Evolutionary conservation across 2,888 invertebrate species (phyloP), one percentile per base, ranked within the genome.

Genomic region (Acleris holmiana): DNA sequence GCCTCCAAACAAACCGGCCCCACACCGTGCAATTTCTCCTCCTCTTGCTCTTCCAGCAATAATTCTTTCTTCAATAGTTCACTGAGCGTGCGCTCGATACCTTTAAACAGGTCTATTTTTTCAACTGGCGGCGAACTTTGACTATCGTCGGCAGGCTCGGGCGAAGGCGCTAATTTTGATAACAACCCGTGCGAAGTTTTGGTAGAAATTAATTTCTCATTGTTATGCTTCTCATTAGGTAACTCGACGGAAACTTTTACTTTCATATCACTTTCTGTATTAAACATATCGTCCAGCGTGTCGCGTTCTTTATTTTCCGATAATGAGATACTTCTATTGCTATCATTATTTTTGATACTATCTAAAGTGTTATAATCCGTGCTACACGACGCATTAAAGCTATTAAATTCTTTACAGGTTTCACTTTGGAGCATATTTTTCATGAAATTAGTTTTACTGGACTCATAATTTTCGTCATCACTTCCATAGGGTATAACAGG

Each of bases 1-100:
- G 80, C 78, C 80, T 79, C 84, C 71, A 74, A 76, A 82, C 85
- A 82, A 88, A 86, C 90, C 89, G 89, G 89, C 87, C 84, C 82
- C 79, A 77, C 79, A 75, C 76, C 79, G 81, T 85, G 84, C 79
- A 84, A 87, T 91, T 91, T 91, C 90, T 86, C 91, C 88, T 82
- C 88, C 79, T 84, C 85, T 81, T 85, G 86, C 69, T 89, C 90
- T 82, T 88, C 89, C 78, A 90, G 77, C 83, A 90, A 54, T 54
- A 54, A 86, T 87, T 93, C 93, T 90, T 93, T 93, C 85, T 92
- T 93, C 79, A 93, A 89, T 83, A 93, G 84, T 84, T 91, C 93
- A 86, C 91, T 92, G 71, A 93, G 85, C 80, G 93, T 93, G 76
- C 89, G 91, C 80, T 93, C 91, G 72, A 93, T 91, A 80, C 91